phyloP scores from a whole-genome alignment of 2,888 invertebrate genomes.

The Vanessa cardui region DNA sequence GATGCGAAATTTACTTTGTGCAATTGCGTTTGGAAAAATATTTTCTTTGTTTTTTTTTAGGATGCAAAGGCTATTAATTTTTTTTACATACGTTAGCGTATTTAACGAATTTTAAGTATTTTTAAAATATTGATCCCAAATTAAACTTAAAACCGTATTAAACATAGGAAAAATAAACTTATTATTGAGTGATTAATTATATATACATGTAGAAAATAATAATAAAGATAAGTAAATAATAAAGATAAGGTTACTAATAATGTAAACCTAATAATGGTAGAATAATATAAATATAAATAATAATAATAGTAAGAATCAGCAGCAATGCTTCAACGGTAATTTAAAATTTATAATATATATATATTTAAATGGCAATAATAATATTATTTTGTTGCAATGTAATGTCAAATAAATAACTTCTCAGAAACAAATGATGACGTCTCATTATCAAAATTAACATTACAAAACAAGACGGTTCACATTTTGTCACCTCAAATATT shows the following conservation, averaged over 20 bases:
- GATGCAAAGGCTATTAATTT: too few species aligned
- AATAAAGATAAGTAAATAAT: too few species aligned
- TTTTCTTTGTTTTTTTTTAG: neutral
- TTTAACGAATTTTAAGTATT: too few species aligned
- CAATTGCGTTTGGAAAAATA: neutral
- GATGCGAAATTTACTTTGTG: conserved; percentile 1
- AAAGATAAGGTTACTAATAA: neutral
- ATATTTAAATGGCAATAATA: neutral
- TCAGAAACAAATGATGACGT: conserved; percentile 41
- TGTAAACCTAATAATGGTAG: neutral
- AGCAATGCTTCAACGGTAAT: conserved; percentile 3
- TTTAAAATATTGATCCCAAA: too few species aligned
- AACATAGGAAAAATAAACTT: neutral
- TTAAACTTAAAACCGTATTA: too few species aligned
- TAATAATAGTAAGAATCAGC: too few species aligned
- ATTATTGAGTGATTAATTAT: neutral
- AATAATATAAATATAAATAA: too few species aligned
- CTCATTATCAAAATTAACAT: conserved; percentile 54
- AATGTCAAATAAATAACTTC: conserved; percentile 4
- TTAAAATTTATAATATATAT: too few species aligned
- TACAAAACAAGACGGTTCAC: conserved; percentile 51
- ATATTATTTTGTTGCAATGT: neutral
- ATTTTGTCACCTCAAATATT: conserved; percentile 55
- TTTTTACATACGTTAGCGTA: too few species aligned
- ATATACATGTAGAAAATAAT: too few species aligned